Evolutionary conservation across 2,797 vertebrate species (phyloP).

Genomic region (Synaphobranchus kaupii): DNA sequence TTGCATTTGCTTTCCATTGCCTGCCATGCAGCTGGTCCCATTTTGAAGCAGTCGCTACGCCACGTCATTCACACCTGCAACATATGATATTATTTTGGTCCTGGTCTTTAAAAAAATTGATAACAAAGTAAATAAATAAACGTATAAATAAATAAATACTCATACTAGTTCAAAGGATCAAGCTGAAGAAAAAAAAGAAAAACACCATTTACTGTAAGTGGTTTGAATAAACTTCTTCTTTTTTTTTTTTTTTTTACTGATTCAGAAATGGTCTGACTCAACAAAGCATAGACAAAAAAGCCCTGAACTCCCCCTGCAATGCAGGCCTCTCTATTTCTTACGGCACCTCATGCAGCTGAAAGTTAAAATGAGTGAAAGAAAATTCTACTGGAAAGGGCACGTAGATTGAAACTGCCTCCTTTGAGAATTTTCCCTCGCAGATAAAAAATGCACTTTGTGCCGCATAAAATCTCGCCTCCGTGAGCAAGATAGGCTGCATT

Average conservation of each 20-base stretch:
- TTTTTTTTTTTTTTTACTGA: neutral
- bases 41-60: neutral
- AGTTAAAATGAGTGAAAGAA: slow-evolving; percentile 26
- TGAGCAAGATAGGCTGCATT: slow-evolving; percentile 8
- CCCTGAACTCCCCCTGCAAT: neutral
- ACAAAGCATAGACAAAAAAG: neutral
- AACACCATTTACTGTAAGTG: too few relatives aligned
- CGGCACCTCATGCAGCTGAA: slow-evolving; percentile 8
- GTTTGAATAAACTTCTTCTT: neutral
- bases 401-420: slow-evolving; percentile 18
- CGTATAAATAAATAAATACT: neutral
- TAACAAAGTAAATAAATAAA: neutral
- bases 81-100: neutral
- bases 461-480: neutral
- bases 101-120: too few relatives aligned
- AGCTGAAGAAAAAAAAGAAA: neutral
- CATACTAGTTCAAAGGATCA: neutral
- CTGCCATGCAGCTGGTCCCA: neutral
- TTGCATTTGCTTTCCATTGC: neutral
- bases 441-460: slow-evolving; percentile 24
- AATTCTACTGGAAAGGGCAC: slow-evolving; percentile 26
- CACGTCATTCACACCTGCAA: neutral
- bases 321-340: neutral
- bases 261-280: neutral
- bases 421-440: slow-evolving; percentile 9